Evolutionary conservation across 2,888 invertebrate genomes (phyloP).

Genomic region (Drosophila buzzatii): DNA sequence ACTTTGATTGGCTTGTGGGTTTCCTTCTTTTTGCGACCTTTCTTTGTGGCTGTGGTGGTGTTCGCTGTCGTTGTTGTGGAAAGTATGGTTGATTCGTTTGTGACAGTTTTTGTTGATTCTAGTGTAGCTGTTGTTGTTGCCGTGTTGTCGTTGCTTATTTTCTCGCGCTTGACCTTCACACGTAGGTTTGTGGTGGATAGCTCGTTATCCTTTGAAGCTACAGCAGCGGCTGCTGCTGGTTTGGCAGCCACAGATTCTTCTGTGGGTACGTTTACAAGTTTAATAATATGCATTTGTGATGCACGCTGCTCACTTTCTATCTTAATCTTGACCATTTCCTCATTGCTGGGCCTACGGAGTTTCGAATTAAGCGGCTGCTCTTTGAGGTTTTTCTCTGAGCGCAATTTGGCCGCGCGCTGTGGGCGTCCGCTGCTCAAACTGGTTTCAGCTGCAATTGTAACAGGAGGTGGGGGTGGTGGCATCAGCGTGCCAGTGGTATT

Average conservation of each 20-base stretch:
- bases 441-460: conserved; percentile 42
- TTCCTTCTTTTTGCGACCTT: conserved; percentile 76
- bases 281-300: conserved; percentile 61
- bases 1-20: conserved; percentile 81
- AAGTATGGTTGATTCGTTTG: conserved; percentile 50
- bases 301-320: conserved; percentile 78
- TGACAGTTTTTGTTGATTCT: conserved; percentile 39
- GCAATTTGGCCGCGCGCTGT: conserved; percentile 81
- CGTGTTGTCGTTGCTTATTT: conserved; percentile 47
- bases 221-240: background rate
- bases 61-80: conserved; percentile 42
- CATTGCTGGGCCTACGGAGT: conserved; percentile 73
- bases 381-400: conserved; percentile 77
- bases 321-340: conserved; percentile 66
- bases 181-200: conserved; percentile 38
- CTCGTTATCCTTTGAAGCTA: background rate
- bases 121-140: conserved; percentile 27
- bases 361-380: conserved; percentile 72
- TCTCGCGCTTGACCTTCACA: conserved; percentile 78
- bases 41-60: conserved; percentile 52
- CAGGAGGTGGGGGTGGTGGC: conserved; percentile 74
- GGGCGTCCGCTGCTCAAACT: conserved; percentile 75
- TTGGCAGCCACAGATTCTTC: background rate
- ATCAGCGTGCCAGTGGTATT: conserved; percentile 57
- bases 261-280: background rate